These are phyloP conservation scores for Papilio protenor DNA, from an alignment of 2,888 invertebrate genomes.

Conservation along the genomic window DNA sequence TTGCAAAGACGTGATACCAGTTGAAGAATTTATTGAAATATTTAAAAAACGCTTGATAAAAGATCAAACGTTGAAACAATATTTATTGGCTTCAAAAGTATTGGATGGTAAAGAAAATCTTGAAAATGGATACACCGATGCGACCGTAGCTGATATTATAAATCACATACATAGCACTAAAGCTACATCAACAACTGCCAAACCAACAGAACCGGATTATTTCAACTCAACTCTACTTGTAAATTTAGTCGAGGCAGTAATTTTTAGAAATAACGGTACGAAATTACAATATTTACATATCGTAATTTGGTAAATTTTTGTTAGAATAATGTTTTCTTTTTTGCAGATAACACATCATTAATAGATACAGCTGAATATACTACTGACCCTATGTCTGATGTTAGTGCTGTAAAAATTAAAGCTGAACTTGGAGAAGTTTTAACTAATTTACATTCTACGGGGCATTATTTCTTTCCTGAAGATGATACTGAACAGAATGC, in stretches of 20 bases:
- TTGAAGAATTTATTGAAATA: conserved; percentile 72
- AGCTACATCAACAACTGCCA: conserved; percentile 58
- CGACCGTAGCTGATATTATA: conserved; percentile 69
- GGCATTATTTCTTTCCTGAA: conserved; percentile 79
- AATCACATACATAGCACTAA: conserved; percentile 71
- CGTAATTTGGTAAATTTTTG: background rate
- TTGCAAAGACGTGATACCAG: conserved; percentile 65
- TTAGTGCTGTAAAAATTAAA: conserved; percentile 68
- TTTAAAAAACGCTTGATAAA: conserved; percentile 70
- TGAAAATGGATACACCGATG: conserved; percentile 62
- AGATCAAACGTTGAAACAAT: conserved; percentile 68
- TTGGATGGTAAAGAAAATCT: conserved; percentile 48
- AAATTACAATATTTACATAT: background rate
- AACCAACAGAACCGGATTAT: conserved; percentile 59
- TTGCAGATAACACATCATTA: conserved; percentile 61
- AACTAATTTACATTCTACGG: conserved; percentile 69
- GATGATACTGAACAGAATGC: conserved; percentile 62
- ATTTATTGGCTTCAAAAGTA: conserved; percentile 58
- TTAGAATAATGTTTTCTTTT: conserved; percentile 22
- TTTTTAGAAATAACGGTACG: conserved; percentile 73
- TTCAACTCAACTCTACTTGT: conserved; percentile 76
- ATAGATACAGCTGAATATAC: conserved; percentile 51
- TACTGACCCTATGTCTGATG: conserved; percentile 52
- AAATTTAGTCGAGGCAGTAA: conserved; percentile 77
- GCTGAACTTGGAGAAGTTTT: conserved; percentile 69